These are phyloP conservation scores for Hypselothyrea guttata DNA, from an alignment of 2,888 invertebrate species.

Conservation along the genomic window DNA sequence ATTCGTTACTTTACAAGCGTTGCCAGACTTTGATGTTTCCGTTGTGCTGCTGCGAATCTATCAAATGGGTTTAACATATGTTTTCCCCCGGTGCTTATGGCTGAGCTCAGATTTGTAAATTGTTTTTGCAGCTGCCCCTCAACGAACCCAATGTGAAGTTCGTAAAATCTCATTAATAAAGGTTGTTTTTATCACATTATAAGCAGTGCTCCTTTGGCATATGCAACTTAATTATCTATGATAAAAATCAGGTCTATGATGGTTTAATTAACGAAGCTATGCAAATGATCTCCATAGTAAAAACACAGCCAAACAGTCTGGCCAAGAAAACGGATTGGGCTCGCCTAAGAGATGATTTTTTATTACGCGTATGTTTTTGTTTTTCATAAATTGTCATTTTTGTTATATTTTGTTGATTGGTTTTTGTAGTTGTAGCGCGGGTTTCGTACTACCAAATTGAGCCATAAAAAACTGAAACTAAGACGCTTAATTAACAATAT, in stretches of 20 bases:
- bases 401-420: slow-evolving; percentile 38
- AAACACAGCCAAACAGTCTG: slow-evolving; percentile 18
- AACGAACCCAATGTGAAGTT: slow-evolving; percentile 25
- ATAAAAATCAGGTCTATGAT: slow-evolving; percentile 56
- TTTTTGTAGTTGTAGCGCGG: slow-evolving; percentile 17
- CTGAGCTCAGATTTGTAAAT: neutral
- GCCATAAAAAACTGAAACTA: slow-evolving; percentile 63
- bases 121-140: slow-evolving; percentile 24
- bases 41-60: slow-evolving; percentile 46
- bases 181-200: slow-evolving; percentile 51
- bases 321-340: slow-evolving; percentile 22
- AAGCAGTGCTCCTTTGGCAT: slow-evolving; percentile 49
- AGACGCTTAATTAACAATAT: slow-evolving; percentile 66
- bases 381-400: slow-evolving; percentile 74
- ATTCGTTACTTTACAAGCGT: slow-evolving; percentile 55
- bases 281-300: slow-evolving; percentile 47
- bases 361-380: slow-evolving; percentile 42
- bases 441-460: slow-evolving; percentile 59
- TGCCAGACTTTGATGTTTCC: slow-evolving; percentile 59
- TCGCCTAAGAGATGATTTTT: slow-evolving; percentile 36
- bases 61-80: slow-evolving; percentile 35
- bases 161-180: slow-evolving; percentile 64
- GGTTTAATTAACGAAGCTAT: slow-evolving; percentile 72
- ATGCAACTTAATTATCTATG: slow-evolving; percentile 62
- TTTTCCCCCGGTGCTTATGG: slow-evolving; percentile 33